These are phyloP conservation scores for Hippocampus zosterae DNA, from an alignment of 2,113 vertebrate species.

Conservation along the genomic window DNA sequence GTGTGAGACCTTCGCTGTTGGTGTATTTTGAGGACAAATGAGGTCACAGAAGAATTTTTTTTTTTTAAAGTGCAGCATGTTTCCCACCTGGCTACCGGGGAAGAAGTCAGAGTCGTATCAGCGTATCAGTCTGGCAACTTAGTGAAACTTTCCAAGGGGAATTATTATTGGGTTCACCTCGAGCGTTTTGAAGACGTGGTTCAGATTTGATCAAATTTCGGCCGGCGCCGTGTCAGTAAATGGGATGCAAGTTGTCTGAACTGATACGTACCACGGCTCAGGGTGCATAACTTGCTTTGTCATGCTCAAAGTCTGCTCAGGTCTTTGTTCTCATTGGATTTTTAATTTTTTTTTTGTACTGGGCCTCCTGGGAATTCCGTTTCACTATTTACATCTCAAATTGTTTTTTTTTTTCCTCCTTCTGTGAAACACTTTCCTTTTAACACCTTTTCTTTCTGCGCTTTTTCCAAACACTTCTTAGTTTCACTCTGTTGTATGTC, in stretches of 20 bases:
- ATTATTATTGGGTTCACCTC: background rate
- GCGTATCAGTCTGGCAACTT: conserved; percentile 52
- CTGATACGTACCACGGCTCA: conserved; percentile 56
- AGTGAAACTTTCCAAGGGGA: background rate
- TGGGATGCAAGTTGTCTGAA: conserved; percentile 23
- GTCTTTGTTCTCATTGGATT: conserved; percentile 23
- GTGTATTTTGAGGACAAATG: conserved; percentile 44
- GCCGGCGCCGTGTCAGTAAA: background rate
- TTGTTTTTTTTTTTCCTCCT: conserved; percentile 25
- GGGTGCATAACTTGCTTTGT: conserved; percentile 36
- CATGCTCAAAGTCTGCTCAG: conserved; percentile 42
- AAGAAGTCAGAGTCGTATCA: conserved; percentile 45
- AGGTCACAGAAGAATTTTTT: conserved; percentile 56
- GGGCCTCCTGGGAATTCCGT: conserved; percentile 6
- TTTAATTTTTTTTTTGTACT: background rate
- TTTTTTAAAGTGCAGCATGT: too few species aligned
- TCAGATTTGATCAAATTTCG: background rate
- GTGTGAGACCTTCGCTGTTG: conserved; percentile 38
- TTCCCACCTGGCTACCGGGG: conserved; percentile 35
- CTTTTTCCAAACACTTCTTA: background rate
- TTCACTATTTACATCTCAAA: conserved; percentile 6
- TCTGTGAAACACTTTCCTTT: background rate
- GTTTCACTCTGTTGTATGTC: background rate
- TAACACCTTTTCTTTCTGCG: background rate
- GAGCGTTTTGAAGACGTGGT: background rate